Conservation (phyloP, 2,113 vertebrate genomes). For the Maccullochella peelii region DNA sequence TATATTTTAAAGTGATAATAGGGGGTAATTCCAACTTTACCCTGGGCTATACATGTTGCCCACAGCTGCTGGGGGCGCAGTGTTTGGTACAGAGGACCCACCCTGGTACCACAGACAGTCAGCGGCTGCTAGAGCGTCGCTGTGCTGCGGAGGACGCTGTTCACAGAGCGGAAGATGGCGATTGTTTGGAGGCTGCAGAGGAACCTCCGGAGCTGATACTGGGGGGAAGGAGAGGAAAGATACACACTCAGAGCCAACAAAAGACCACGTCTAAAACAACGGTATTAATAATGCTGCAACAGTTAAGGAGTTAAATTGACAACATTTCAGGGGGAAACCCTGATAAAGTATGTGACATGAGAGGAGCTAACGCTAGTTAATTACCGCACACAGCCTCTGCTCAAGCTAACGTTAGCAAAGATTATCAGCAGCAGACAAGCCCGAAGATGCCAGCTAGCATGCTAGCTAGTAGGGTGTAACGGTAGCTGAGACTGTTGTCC, state of each 20-base stretch:
- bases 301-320: neutral
- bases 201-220: slow-evolving; percentile 82
- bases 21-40: neutral
- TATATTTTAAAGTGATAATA: too few species aligned
- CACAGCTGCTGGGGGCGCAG: slow-evolving; percentile 14
- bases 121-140: slow-evolving; percentile 51
- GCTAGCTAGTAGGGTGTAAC: slow-evolving; percentile 18
- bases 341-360: slow-evolving; percentile 27
- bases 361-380: slow-evolving; percentile 5
- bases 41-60: neutral
- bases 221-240: slow-evolving; percentile 59
- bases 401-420: slow-evolving; percentile 66
- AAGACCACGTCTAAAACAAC: slow-evolving; percentile 54
- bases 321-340: slow-evolving; percentile 4
- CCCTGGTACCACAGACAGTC: slow-evolving; percentile 33
- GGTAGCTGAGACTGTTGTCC: neutral
- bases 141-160: slow-evolving; percentile 69
- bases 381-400: slow-evolving; percentile 23
- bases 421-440: slow-evolving; percentile 54
- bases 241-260: slow-evolving; percentile 15
- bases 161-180: slow-evolving; percentile 83
- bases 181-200: slow-evolving; percentile 78
- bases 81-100: slow-evolving; percentile 39
- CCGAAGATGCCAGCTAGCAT: slow-evolving; percentile 32
- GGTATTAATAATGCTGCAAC: slow-evolving; percentile 49